phyloP scores from a whole-genome alignment of 2,888 invertebrate genomes.

The Cephus spinipes region DNA sequence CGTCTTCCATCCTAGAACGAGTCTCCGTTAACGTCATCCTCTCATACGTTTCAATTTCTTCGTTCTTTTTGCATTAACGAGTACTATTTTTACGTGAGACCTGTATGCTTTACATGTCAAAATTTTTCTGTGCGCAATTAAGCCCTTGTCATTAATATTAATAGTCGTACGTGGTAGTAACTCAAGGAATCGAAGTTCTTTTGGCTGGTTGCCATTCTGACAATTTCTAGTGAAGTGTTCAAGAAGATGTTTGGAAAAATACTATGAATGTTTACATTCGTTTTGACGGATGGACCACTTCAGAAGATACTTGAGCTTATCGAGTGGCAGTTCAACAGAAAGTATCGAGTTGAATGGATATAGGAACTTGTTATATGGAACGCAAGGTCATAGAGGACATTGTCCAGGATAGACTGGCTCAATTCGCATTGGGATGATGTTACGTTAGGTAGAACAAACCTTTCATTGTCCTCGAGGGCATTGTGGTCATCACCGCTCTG shows the following conservation, averaged over 20 bases:
- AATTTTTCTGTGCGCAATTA: background rate
- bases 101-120: background rate
- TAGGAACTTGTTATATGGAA: background rate
- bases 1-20: background rate
- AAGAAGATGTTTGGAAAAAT: background rate
- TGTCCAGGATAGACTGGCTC: background rate
- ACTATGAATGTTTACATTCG: background rate
- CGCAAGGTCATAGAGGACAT: background rate
- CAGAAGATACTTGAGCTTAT: background rate
- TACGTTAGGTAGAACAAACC: slow-evolving; percentile 49
- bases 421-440: background rate
- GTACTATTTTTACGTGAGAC: background rate
- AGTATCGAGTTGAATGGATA: background rate
- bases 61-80: background rate
- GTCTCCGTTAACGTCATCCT: background rate
- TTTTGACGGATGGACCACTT: background rate
- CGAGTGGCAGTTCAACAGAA: background rate
- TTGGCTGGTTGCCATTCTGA: background rate
- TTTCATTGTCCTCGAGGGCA: slow-evolving; percentile 67
- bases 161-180: background rate
- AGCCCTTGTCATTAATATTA: background rate
- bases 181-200: background rate
- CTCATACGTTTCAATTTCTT: background rate
- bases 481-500: slow-evolving; percentile 62
- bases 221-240: background rate